Percentiles rank a stretch among this genome's conserved stretches.
phyloP scores from a whole-genome alignment of 1,140 invertebrate genomes.

The Archivesica marissinica region DNA sequence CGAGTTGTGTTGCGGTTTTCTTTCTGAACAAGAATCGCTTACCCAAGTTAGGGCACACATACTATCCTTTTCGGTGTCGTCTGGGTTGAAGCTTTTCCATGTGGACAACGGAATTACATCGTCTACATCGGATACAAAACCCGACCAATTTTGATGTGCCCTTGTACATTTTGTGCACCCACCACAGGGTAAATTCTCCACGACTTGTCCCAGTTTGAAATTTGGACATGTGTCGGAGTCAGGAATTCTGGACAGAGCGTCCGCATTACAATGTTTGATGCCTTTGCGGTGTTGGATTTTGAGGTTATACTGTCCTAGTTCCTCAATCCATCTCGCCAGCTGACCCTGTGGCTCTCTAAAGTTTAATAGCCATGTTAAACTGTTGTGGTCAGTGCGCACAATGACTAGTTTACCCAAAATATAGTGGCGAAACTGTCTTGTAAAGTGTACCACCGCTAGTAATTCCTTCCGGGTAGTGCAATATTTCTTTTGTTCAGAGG shows the following conservation, averaged over 20 bases:
- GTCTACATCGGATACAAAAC: constrained; percentile 7
- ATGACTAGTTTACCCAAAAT: constrained; percentile 22
- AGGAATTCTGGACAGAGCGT: constrained; percentile 12
- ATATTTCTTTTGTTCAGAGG: background rate
- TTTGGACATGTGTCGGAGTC: background rate
- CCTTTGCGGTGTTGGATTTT: constrained; percentile 16
- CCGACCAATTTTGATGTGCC: constrained; percentile 6
- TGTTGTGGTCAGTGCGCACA: constrained; percentile 35
- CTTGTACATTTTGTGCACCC: constrained; percentile 26
- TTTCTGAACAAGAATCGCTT: too few species aligned
- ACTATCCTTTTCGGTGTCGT: too few species aligned
- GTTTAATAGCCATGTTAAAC: constrained; percentile 47
- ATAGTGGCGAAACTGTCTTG: constrained; percentile 42
- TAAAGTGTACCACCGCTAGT: constrained; percentile 15
- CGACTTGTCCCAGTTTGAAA: background rate
- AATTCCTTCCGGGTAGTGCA: constrained; percentile 28
- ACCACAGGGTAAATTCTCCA: background rate
- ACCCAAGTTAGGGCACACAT: too few species aligned
- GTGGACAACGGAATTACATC: background rate
- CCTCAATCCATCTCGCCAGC: constrained; percentile 39
- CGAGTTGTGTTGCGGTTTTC: too few species aligned
- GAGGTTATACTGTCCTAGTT: constrained; percentile 54
- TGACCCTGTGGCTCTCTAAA: constrained; percentile 43
- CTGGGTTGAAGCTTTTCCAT: too few species aligned
- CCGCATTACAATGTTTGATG: background rate